phyloP scores from a whole-genome alignment of 2,113 vertebrate species.

The Amia ocellicauda region DNA sequence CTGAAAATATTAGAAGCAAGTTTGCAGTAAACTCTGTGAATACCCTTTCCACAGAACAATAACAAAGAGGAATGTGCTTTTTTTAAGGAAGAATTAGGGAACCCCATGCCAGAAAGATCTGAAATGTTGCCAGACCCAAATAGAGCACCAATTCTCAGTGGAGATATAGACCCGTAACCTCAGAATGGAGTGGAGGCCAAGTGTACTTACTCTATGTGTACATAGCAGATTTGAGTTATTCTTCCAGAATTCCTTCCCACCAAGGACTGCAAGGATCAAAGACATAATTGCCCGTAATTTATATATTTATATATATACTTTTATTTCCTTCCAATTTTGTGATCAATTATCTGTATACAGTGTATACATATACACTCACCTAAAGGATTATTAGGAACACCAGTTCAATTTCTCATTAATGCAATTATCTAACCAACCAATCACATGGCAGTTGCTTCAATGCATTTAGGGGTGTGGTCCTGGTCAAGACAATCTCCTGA shows the following conservation, averaged over 20 bases:
- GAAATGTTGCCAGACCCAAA: constrained; percentile 10
- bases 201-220: background rate
- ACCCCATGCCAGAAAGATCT: constrained; percentile 1
- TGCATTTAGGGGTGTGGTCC: no score
- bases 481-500: no score
- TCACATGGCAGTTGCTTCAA: no score
- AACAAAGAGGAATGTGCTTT: constrained; percentile 15
- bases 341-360: no score
- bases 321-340: no score
- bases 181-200: background rate
- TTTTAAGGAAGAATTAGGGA: constrained; percentile 16
- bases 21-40: background rate
- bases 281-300: constrained; percentile 3
- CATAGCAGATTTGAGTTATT: background rate
- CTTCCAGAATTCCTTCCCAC: background rate
- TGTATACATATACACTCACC: no score
- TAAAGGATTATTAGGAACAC: no score
- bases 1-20: constrained; percentile 1
- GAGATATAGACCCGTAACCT: constrained; percentile 6
- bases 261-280: constrained; percentile 11
- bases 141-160: constrained; percentile 10
- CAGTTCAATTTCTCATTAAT: no score
- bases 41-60: constrained; percentile 5
- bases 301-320: constrained; percentile 16
- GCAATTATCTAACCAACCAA: no score